A percentile compares a stretch with the other conserved stretches of the same genome.
These are phyloP conservation scores for Crocodylus rhombifer DNA, from an alignment of 2,797 vertebrate genomes.

Conservation along the genomic window DNA sequence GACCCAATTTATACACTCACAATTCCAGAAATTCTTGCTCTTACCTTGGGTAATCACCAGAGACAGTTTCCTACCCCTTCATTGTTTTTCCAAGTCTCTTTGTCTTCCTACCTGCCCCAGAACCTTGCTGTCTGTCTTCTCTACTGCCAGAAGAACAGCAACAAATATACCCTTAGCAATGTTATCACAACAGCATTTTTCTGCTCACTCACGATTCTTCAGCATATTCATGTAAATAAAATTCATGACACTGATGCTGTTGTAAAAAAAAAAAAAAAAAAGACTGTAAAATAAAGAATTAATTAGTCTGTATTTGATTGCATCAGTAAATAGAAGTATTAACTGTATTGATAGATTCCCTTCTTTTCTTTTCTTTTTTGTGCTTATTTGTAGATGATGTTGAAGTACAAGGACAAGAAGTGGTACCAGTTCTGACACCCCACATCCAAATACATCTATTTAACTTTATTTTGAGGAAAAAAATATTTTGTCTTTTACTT, in stretches of 20 bases:
- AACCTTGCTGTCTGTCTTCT: background rate
- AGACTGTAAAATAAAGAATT: background rate
- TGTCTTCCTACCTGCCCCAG: background rate
- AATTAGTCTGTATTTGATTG: background rate
- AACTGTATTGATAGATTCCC: background rate
- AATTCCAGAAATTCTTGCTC: fast-evolving
- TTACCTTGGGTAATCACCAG: background rate
- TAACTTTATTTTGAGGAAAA: slow-evolving; percentile 84
- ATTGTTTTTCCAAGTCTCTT: fast-evolving
- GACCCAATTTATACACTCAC: background rate
- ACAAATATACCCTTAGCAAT: background rate
- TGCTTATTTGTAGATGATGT: slow-evolving; percentile 92
- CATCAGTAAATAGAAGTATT: background rate
- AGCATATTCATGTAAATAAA: background rate
- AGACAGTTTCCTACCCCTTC: background rate
- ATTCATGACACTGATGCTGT: background rate
- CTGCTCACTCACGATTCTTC: background rate
- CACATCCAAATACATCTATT: slow-evolving; percentile 72
- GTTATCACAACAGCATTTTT: background rate
- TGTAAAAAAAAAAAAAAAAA: background rate
- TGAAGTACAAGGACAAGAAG: slow-evolving; percentile 99
- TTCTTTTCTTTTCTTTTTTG: background rate
- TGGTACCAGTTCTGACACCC: slow-evolving; percentile 98
- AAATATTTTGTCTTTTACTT: slow-evolving; percentile 77
- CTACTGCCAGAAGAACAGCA: background rate